A percentile compares a stretch with the other conserved stretches of the same genome.
Conservation (phyloP, 2,113 vertebrate genomes). For the Chelonoidis abingdonii region DNA sequence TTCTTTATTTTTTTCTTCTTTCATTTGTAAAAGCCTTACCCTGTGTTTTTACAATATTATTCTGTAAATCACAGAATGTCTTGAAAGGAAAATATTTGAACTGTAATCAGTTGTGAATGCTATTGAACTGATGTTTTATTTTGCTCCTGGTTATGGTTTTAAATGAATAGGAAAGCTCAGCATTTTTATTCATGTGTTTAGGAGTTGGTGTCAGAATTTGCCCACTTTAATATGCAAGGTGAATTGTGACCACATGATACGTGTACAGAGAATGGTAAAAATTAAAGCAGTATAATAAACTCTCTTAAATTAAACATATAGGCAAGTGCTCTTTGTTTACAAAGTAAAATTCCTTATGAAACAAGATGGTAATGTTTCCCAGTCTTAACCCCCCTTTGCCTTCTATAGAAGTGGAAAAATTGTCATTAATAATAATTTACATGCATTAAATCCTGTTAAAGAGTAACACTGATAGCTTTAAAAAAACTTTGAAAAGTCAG, state of each 20-base stretch:
- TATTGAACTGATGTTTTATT: neutral
- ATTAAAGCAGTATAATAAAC: neutral
- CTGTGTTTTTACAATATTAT: neutral
- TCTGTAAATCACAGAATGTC: neutral
- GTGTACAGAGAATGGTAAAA: neutral
- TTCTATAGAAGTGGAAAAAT: neutral
- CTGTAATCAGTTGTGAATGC: neutral
- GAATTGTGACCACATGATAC: neutral
- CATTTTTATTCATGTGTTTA: neutral
- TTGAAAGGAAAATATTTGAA: constrained; percentile 12
- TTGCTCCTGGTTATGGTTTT: neutral
- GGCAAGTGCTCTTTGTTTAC: neutral
- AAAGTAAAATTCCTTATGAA: neutral
- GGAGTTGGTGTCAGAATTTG: constrained; percentile 7
- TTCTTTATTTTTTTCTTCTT: neutral
- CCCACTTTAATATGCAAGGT: neutral
- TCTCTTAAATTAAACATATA: constrained; percentile 5
- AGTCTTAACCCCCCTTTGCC: neutral
- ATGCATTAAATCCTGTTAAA: neutral
- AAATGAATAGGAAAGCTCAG: neutral
- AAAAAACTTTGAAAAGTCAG: neutral
- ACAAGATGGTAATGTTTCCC: neutral
- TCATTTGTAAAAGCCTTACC: constrained; percentile 21
- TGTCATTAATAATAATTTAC: neutral
- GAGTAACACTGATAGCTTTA: neutral